Percentiles rank a stretch among this genome's conserved stretches.
Conservation (phyloP, 2,113 vertebrate genomes). For the Tragelaphus buxtoni region DNA sequence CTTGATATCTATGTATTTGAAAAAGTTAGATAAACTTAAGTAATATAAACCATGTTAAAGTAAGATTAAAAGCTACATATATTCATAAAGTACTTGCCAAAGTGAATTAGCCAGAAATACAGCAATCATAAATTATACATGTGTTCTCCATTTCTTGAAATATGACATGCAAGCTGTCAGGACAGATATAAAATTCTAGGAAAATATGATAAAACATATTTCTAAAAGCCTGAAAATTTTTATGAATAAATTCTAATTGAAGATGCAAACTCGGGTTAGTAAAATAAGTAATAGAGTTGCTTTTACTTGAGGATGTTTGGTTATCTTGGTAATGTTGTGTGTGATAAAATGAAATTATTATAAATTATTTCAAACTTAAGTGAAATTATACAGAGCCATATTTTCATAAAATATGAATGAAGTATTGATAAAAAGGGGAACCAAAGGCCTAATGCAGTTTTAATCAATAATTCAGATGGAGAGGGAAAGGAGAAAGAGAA, state of each 20-base stretch:
- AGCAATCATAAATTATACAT: not conserved
- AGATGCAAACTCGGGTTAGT: not conserved
- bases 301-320: not conserved
- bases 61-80: not conserved
- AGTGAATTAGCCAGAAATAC: not conserved
- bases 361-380: not conserved
- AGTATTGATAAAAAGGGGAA: not conserved
- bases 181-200: not conserved
- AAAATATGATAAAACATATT: not conserved
- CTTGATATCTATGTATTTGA: not conserved
- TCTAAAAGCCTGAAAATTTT: not conserved
- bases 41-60: not conserved
- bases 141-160: not conserved
- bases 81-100: not conserved
- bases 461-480: not conserved
- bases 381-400: not conserved
- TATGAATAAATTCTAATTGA: not conserved
- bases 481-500: not conserved
- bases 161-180: not conserved
- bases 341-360: not conserved
- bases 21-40: not conserved
- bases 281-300: not conserved
- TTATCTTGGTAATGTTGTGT: not conserved
- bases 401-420: conserved; percentile 3
- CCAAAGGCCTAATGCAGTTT: not conserved